phyloP scores from a whole-genome alignment of 2,888 invertebrate genomes.

The Aspidiotus rigidus region DNA sequence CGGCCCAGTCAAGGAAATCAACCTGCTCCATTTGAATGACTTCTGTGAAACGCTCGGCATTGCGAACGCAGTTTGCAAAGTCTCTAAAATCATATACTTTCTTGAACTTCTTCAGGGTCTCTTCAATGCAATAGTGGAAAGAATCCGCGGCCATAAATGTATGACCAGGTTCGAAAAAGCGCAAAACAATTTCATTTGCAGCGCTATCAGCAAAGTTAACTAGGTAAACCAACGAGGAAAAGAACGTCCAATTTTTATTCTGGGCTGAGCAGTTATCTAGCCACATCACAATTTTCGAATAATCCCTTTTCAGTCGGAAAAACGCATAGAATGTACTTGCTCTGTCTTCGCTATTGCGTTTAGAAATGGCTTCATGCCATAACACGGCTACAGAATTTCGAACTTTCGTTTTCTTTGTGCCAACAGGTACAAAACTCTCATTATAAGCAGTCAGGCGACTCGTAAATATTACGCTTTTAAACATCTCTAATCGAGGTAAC shows the following conservation, averaged over 20 bases:
- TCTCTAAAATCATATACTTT: constrained; percentile 37
- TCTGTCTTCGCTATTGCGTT: no score
- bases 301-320: constrained; percentile 37
- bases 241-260: constrained; percentile 23
- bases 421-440: no score
- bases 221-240: constrained; percentile 16
- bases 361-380: no score
- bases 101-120: constrained; percentile 38
- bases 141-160: constrained; percentile 41
- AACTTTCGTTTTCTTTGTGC: no score
- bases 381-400: no score
- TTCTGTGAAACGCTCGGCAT: constrained; percentile 36
- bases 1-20: constrained; percentile 37
- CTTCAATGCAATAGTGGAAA: constrained; percentile 41
- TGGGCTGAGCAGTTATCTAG: constrained; percentile 39
- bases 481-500: no score
- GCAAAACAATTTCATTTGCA: constrained; percentile 13
- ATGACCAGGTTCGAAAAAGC: constrained; percentile 39
- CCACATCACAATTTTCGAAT: constrained; percentile 38
- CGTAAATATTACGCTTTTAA: no score
- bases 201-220: constrained; percentile 12
- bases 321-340: constrained; percentile 38
- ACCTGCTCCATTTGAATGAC: constrained; percentile 36
- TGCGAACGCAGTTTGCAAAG: constrained; percentile 37
- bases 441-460: no score